Base-by-base conservation (phyloP, 2,888 invertebrate species). In the Boloria euphrosyne region DNA sequence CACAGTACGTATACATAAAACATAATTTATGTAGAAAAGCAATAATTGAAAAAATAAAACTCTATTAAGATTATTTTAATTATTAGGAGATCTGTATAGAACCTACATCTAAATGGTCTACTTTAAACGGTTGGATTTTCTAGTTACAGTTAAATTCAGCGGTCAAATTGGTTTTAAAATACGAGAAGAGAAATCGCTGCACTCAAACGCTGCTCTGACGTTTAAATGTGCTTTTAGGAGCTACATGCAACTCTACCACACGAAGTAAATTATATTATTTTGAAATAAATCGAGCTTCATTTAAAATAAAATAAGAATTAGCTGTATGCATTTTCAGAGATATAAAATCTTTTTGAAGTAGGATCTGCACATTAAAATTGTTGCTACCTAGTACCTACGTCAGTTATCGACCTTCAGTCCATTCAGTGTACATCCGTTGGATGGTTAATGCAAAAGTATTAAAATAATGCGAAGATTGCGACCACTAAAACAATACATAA, bases 81-180 rank as follows among this genome's bases (percentile, higher is more conserved):
- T 7, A 31, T 58, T 58, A 38, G 13, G 13, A n/a, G 38, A 13
- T 55, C 2, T 13, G 14, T 47, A 47, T 47, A n/a, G 47, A 47
- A 17, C 16, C 18, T 17, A 38, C 31, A 31, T 17, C 13, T 27
- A 59, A 47, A n/a, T n/a, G n/a, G 0, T 6, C 49, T 59, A 14
- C 13, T 51, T 43, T 16, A 55, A 44, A 38, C 51, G 27, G 27
- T 38, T 46, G 58, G 50, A 51, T 60, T 65, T 55, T 57, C 65
- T 46, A 65, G 60, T 57, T 67, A 57, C 67, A 60, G 60, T 67
- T 52, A 60, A 55, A 65, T 65, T 57, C 65, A 53, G 60, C 60
- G 65, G 55, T 60, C 55, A 57, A 65, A 67, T 65, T 55, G 67
- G 54, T 67, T 67, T 67, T 61, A 65, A 60, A 65, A 65, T 67